Evolutionary conservation across 2,113 vertebrate species (phyloP), one percentile per base, ranked within the genome.

Genomic region (Coregonus clupeaformis): DNA sequence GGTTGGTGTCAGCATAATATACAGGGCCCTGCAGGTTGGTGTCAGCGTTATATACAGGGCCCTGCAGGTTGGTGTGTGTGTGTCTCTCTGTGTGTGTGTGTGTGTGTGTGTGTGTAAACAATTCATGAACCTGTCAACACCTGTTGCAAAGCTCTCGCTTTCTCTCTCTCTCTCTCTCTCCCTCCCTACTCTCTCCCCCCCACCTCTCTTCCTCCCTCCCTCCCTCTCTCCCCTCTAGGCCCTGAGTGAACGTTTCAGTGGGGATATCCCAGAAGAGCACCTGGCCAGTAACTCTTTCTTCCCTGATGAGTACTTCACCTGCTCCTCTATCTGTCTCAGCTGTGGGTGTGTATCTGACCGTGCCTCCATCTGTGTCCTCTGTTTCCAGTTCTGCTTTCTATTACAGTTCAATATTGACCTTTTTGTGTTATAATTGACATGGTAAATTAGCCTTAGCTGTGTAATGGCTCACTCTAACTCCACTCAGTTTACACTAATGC

Each of bases 291-390:
- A 96, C 89, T 99, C 95, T 32, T 99, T 99, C 84, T 99, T 99
- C 80, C 98, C 97, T 42, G 98, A 99, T 73, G 98, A 99, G 78
- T 99, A 99, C 90, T 99, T 99, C 77, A 99, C 97, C 74, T 99
- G 98, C 84, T 98, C 97, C 64, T 93, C 93, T 75, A 82, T 96
- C 82, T 99, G 98, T 80, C 96, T 98, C 88, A 98, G 97, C 89
- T 99, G 98, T 85, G 97, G 97, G n/a, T n/a, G n/a, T n/a, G n/a
- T n/a, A n/a, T n/a, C n/a, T n/a, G n/a, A n/a, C n/a, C n/a, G n/a
- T n/a, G n/a, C n/a, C n/a, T n/a, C n/a, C n/a, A n/a, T n/a, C n/a
- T n/a, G n/a, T n/a, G n/a, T n/a, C n/a, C n/a, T 36, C 32, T 36
- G 32, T 1, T 7, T 36, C 6, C 32, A 36, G 32, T 36, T 36